Evolutionary conservation across 2,797 vertebrate genomes (phyloP).

Genomic region (Rhinatrema bivittatum): DNA sequence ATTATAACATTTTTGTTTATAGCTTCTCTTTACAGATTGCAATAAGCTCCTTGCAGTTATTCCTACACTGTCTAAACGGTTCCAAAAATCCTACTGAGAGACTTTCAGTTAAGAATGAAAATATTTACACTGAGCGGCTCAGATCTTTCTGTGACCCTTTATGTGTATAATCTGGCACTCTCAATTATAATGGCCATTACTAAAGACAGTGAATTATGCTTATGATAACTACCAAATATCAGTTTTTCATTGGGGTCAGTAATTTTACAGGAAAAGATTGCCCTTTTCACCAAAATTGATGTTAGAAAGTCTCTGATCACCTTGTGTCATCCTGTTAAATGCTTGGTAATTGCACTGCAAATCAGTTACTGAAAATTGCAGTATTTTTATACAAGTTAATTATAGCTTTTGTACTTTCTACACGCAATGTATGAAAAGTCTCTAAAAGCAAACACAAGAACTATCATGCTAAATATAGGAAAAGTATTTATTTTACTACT

Average conservation of each 20-base stretch:
- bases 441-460: slow-evolving; percentile 11
- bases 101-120: slow-evolving; percentile 4
- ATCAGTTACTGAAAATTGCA: background rate
- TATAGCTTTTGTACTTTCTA: background rate
- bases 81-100: background rate
- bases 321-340: background rate
- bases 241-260: background rate
- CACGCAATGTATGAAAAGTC: slow-evolving; percentile 6
- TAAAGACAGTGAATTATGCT: slow-evolving; percentile 1
- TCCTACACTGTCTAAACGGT: too few relatives aligned
- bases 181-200: slow-evolving; percentile 13
- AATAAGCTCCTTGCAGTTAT: too few relatives aligned
- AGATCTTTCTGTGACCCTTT: slow-evolving; percentile 3
- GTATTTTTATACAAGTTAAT: background rate
- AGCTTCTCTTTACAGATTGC: too few relatives aligned
- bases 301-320: background rate
- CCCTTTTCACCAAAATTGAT: rapidly evolving
- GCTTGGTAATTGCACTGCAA: slow-evolving; percentile 1
- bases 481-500: slow-evolving; percentile 8
- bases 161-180: slow-evolving; percentile 5
- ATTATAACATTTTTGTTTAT: too few relatives aligned
- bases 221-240: background rate
- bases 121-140: slow-evolving; percentile 10
- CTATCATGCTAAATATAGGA: slow-evolving; percentile 28
- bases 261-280: background rate